Percentiles rank a stretch among this genome's conserved stretches.
Evolutionary conservation across 2,888 invertebrate genomes (phyloP).

Genomic region (Cantharis rufa): DNA sequence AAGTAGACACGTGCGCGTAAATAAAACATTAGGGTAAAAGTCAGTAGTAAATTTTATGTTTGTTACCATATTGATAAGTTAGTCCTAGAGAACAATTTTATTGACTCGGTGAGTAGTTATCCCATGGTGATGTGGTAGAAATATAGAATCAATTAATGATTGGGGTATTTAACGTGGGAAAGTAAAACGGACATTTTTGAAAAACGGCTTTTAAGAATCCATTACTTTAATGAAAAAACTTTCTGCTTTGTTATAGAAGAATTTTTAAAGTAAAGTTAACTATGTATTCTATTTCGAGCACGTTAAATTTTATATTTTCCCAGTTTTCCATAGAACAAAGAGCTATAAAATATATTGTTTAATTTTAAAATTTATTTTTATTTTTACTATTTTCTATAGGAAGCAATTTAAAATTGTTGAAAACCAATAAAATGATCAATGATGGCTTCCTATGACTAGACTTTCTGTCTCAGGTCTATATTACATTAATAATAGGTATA

Average conservation of each 20-base stretch:
- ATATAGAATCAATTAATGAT: neutral
- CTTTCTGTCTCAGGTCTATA: conserved; percentile 20
- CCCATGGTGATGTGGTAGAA: neutral
- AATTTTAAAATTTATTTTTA: conserved; percentile 30
- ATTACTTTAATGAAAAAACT: neutral
- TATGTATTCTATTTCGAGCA: neutral
- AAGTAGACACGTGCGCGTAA: neutral
- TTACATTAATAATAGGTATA: conserved; percentile 11
- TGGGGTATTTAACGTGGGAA: neutral
- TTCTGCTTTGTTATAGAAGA: neutral
- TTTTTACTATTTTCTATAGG: conserved; percentile 30
- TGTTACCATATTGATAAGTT: neutral
- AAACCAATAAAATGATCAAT: conserved; percentile 33
- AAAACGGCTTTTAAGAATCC: neutral
- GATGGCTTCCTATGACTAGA: conserved; percentile 23
- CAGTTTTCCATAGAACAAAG: neutral
- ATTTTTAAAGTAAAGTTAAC: neutral
- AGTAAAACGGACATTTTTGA: neutral
- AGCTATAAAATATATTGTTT: neutral
- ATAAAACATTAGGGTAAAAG: neutral
- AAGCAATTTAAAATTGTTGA: conserved; percentile 28
- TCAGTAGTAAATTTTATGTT: neutral
- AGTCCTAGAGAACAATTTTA: neutral
- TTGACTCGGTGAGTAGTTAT: too few relatives aligned
- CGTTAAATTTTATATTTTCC: neutral